Evolutionary conservation across 2,797 vertebrate species (phyloP).

Genomic region (Dallia pectoralis): DNA sequence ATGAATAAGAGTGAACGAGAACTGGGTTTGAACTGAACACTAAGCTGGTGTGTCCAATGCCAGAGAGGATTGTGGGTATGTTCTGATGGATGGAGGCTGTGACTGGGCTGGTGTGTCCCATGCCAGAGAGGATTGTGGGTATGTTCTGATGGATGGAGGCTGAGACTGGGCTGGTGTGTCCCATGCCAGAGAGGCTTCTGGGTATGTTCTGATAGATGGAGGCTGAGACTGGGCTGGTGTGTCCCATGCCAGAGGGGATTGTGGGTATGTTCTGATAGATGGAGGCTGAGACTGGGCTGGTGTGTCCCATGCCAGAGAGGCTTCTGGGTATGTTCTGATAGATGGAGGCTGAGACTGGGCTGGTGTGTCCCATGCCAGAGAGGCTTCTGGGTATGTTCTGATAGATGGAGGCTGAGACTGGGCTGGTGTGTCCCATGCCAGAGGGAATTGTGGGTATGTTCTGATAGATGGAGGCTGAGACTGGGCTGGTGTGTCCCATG

Average conservation of each 20-base stretch:
- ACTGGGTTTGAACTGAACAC: conserved; percentile 36
- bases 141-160: conserved; percentile 53
- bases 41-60: conserved; percentile 31
- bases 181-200: too few species aligned
- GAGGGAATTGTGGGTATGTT: too few species aligned
- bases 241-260: conserved; percentile 26
- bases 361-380: conserved; percentile 33
- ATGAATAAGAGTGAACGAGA: not conserved
- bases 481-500: conserved; percentile 36
- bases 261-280: conserved; percentile 52
- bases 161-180: conserved; percentile 39
- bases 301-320: too few species aligned
- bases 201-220: too few species aligned
- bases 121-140: conserved; percentile 31
- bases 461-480: too few species aligned
- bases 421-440: too few species aligned
- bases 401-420: conserved; percentile 53
- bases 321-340: too few species aligned
- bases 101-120: conserved; percentile 36
- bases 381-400: conserved; percentile 40
- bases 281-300: conserved; percentile 42
- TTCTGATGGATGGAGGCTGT: conserved; percentile 55
- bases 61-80: conserved; percentile 33
- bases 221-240: too few species aligned
- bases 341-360: too few species aligned